These are phyloP conservation scores for Pholis gunnellus DNA, from an alignment of 2,113 vertebrate species.

Conservation along the genomic window DNA sequence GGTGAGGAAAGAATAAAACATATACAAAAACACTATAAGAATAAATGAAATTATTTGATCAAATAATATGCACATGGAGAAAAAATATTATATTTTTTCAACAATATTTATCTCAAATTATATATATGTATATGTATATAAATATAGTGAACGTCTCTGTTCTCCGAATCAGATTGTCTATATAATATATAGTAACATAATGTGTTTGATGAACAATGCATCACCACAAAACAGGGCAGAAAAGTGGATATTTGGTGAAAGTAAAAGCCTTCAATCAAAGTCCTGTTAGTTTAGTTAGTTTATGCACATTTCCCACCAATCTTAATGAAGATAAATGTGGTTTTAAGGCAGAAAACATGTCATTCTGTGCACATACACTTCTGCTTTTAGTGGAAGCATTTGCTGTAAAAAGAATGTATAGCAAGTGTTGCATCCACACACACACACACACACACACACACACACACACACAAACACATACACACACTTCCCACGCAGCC, in stretches of 20 bases:
- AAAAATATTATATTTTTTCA: background rate
- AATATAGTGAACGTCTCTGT: background rate
- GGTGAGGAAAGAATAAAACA: background rate
- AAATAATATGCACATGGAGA: background rate
- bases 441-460: constrained; percentile 44
- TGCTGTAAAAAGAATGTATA: constrained; percentile 3
- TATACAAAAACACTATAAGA: background rate
- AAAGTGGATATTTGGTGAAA: background rate
- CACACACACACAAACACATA: constrained; percentile 36
- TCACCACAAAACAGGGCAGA: background rate
- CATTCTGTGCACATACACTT: background rate
- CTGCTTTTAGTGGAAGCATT: constrained; percentile 12
- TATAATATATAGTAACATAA: background rate
- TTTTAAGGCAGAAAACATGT: background rate
- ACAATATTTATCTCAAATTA: background rate
- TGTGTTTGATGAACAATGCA: background rate
- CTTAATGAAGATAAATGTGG: background rate
- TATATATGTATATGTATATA: no score
- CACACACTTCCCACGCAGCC: constrained; percentile 61
- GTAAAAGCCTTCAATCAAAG: background rate
- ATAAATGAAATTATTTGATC: background rate
- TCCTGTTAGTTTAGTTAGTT: background rate
- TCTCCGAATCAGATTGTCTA: background rate
- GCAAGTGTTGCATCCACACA: constrained; percentile 13
- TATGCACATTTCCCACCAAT: background rate